Base-by-base conservation (phyloP, 2,113 vertebrate genomes). In the Acanthochromis polyacanthus region DNA sequence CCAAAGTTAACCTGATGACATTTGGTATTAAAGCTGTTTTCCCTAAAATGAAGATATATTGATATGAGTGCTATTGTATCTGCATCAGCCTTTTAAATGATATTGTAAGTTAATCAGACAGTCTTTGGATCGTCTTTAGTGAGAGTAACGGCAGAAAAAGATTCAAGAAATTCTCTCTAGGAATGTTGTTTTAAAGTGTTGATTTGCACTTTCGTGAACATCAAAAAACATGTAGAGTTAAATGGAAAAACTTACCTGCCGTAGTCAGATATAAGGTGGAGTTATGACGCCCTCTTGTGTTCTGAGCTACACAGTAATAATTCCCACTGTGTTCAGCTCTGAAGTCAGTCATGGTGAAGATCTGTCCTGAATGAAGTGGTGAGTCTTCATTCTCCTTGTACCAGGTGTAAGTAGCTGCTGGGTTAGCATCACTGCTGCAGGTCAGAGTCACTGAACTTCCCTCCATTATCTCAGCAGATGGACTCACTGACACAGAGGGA, bases 391-490 rank as follows among this genome's bases (percentile, higher is more conserved):
- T 5, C 16, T 7, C 3, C 52, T 61, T 75, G 64, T 51, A 85
- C 78, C 78, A 82, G 48, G 40, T 62, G 22, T 75, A 81, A 0
- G 1, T 62, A 43, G 60, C 60, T 60, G 16, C n/a, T 43, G 70
- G 50, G 43, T 85, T 74, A 48, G 64, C 74, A 22, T 87, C 73
- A 43, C 66, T 72, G 56, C 32, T 40, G 1, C 83, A 81, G 38
- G 17, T 70, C 70, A 81, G 57, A 61, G 2, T 73, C 38, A 85
- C 62, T 19, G 20, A 65, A 40, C 43, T n/a, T 4, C 40, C 69
- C 68, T 69, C 38, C 20, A 61, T 0, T 1, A 71, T 32, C 0
- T 70, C 46, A 80, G 1, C 43, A 43, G 69, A 68, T 4, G 19
- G 10, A 63, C 7, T 68, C 30, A 4, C 10, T n/a, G n/a, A 75